Base-by-base conservation (phyloP, 2,113 vertebrate species). In the Oncorhynchus tshawytscha region DNA sequence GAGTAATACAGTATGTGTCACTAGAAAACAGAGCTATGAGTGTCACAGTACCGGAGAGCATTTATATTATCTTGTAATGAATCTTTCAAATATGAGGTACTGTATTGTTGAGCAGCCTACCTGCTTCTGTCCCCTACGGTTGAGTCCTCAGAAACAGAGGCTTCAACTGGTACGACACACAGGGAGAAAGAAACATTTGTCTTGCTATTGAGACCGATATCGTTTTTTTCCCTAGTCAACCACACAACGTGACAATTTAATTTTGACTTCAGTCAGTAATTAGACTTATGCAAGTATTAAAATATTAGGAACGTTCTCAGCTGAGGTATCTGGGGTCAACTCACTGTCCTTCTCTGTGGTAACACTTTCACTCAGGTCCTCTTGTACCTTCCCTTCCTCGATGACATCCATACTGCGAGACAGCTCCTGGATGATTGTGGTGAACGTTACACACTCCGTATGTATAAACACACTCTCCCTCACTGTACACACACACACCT, bases 121-220 rank as follows among this genome's bases (percentile, higher is more conserved):
- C 86, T 90, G 86, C 86, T 91, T 59, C 27, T 86, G 27, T 91
- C 88, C 0, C 86, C 90, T 76, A 76, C 90, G 0, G 51, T 70
- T 12, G 54, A 39, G n/a, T 45, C 75, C 68, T 89, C 91, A 54
- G 87, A 81, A n/a, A 74, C 5, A 15, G 86, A 83, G 2, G 67
- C 70, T 18, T 88, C 90, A 65, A 82, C 92, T 94, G 31, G 9
- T 16, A 12, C 9, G 27, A 62, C 62, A 25, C 62, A 25, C 22
- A 66, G 8, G 11, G 39, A 39, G 39, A 39, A 8, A 8, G 60
- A n/a, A 64, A 25, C 8, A 45, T 11, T 45, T 2, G 22, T 64
- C 62, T 64, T 64, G n/a, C 9, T n/a, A 64, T 64, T 64, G 6
- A 57, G 54, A 57, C 7, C 6, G 34, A 34, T 34, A 34, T 34